These are phyloP conservation scores for Amphiprion clarkii DNA, from an alignment of 2,797 vertebrate species.

Conservation along the genomic window DNA sequence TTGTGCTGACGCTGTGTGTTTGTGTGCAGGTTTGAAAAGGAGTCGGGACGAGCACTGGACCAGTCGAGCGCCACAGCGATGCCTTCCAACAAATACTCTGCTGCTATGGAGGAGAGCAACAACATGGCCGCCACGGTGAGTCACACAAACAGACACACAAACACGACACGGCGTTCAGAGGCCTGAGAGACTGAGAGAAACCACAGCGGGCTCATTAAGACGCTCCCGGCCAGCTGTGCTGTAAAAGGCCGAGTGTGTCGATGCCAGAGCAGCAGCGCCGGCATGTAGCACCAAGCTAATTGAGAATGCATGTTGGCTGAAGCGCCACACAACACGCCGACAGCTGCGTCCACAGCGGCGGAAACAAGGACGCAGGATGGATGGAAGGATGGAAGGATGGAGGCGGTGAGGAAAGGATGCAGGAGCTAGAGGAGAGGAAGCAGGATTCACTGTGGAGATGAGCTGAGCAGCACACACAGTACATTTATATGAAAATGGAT, in stretches of 20 bases:
- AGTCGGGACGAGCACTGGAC: slow-evolving; percentile 63
- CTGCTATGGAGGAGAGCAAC: slow-evolving; percentile 80
- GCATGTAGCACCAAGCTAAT: slow-evolving; percentile 54
- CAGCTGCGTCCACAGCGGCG: slow-evolving; percentile 51
- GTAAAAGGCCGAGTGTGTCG: slow-evolving; percentile 32
- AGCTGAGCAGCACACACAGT: not conserved
- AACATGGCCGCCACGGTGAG: slow-evolving; percentile 85
- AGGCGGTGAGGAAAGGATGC: slow-evolving; percentile 12
- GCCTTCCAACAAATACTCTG: slow-evolving; percentile 85
- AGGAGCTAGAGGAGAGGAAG: not conserved
- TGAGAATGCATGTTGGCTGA: slow-evolving; percentile 52
- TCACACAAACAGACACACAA: slow-evolving; percentile 7
- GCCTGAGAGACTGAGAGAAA: too few species aligned
- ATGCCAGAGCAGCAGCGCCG: slow-evolving; percentile 49
- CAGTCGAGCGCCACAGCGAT: slow-evolving; percentile 69
- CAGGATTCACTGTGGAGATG: not conserved
- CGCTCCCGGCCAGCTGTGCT: slow-evolving; percentile 27
- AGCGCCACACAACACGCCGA: slow-evolving; percentile 5
- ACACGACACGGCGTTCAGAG: slow-evolving; percentile 2
- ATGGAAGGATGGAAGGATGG: slow-evolving; percentile 2
- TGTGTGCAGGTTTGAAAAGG: slow-evolving; percentile 75
- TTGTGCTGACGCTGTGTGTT: not conserved
- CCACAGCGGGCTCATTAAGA: too few species aligned
- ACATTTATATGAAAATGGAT: slow-evolving; percentile 29
- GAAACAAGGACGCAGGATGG: not conserved